A percentile compares a stretch with the other conserved stretches of the same genome.
Conservation (phyloP, 53 echinoderm and acorn worm genomes). For the Holothuria leucospilota region DNA sequence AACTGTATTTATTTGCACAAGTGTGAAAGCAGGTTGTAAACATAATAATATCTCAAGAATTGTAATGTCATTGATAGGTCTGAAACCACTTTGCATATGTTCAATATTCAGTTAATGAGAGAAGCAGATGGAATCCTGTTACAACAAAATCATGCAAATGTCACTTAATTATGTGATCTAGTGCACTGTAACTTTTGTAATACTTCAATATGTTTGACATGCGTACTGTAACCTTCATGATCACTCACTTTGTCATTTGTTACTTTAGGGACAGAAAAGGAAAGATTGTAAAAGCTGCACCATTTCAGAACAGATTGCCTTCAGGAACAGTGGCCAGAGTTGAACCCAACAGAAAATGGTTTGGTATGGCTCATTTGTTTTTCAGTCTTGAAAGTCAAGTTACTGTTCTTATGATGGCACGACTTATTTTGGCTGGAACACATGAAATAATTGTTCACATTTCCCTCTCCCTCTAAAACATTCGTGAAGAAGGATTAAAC, state of each 20-base stretch:
- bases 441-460: not conserved
- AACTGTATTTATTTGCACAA: no score
- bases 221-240: not conserved
- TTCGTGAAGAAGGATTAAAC: not conserved
- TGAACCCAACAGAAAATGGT: constrained; percentile 96
- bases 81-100: no score
- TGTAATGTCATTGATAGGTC: no score
- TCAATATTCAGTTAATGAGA: no score
- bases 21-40: no score
- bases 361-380: constrained; percentile 74
- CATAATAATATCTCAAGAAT: no score
- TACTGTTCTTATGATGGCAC: no score
- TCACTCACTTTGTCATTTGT: not conserved
- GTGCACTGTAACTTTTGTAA: no score
- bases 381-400: no score
- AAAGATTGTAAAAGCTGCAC: constrained; percentile 82
- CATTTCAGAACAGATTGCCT: constrained; percentile 73
- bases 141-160: not conserved
- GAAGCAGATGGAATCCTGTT: no score
- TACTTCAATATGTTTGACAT: not conserved
- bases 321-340: constrained; percentile 89
- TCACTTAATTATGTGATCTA: no score
- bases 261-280: constrained; percentile 77
- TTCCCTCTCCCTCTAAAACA: not conserved
- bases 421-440: no score